phyloP scores from a whole-genome alignment of 2,113 vertebrate species.

The Silurus glanis region DNA sequence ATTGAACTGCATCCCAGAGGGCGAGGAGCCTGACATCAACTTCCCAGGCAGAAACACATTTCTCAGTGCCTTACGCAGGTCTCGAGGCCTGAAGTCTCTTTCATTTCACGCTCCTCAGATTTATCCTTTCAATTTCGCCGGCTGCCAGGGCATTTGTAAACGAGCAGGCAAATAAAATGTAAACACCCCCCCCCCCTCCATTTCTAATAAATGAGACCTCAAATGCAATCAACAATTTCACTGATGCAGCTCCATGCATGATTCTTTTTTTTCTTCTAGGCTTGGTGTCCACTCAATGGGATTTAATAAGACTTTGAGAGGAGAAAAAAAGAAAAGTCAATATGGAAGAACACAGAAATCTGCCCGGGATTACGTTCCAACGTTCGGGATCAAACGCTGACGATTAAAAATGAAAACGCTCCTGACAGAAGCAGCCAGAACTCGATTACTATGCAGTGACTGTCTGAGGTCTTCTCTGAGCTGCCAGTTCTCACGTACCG shows the following conservation, averaged over 20 bases:
- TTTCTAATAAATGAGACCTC: slow-evolving; percentile 61
- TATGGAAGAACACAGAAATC: slow-evolving; percentile 52
- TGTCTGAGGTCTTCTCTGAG: slow-evolving; percentile 23
- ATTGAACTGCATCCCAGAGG: slow-evolving; percentile 33
- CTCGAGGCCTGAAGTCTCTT: slow-evolving; percentile 35
- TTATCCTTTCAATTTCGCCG: slow-evolving; percentile 59
- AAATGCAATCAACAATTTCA: slow-evolving; percentile 61
- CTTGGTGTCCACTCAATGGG: slow-evolving; percentile 44
- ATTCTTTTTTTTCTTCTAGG: slow-evolving; percentile 50
- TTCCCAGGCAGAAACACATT: neutral
- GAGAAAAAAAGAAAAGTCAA: slow-evolving; percentile 49
- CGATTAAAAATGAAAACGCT: slow-evolving; percentile 50
- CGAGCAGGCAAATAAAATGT: slow-evolving; percentile 59
- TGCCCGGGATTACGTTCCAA: slow-evolving; percentile 44
- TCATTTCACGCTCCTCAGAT: slow-evolving; percentile 51
- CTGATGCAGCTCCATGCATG: slow-evolving; percentile 45
- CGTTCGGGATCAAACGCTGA: slow-evolving; percentile 35
- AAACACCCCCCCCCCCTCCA: slow-evolving; percentile 52
- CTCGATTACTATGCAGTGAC: slow-evolving; percentile 35
- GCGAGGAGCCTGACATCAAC: slow-evolving; percentile 25
- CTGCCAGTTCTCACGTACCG: slow-evolving; percentile 21
- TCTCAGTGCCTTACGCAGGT: slow-evolving; percentile 4
- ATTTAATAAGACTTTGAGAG: slow-evolving; percentile 52
- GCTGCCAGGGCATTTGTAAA: slow-evolving; percentile 49
- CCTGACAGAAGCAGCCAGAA: slow-evolving; percentile 39